These are phyloP conservation scores for Actinia equina DNA, from an alignment of 64 coral and sea anemone species.

Conservation along the genomic window DNA sequence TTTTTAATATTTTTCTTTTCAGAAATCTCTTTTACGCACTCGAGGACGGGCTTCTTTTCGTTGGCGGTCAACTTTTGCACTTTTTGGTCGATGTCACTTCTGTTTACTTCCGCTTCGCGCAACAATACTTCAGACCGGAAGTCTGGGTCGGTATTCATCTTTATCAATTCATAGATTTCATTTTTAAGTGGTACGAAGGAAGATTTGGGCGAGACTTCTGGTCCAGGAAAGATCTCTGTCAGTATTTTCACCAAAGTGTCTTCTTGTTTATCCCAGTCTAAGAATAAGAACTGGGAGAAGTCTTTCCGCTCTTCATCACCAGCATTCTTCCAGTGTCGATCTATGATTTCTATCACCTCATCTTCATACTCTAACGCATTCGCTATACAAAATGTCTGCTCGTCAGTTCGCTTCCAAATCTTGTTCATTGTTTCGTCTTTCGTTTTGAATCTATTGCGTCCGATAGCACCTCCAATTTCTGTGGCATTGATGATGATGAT, in stretches of 20 bases:
- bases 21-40: constrained; percentile 82
- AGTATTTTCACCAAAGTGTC: background rate
- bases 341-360: constrained; percentile 53
- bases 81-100: background rate
- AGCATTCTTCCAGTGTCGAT: constrained; percentile 6
- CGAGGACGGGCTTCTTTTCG: constrained; percentile 70
- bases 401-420: constrained; percentile 76
- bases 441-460: constrained; percentile 56
- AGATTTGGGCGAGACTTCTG: background rate
- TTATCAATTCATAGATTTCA: constrained; percentile 5
- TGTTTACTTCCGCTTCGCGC: constrained; percentile 20
- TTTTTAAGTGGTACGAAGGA: background rate
- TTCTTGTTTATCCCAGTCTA: constrained; percentile 28
- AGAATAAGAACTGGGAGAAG: background rate
- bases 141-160: constrained; percentile 22
- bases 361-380: constrained; percentile 40
- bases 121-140: constrained; percentile 49
- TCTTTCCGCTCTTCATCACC: background rate
- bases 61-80: constrained; percentile 56
- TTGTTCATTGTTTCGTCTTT: constrained; percentile 61
- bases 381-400: constrained; percentile 72
- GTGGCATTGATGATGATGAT: constrained; percentile 43
- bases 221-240: background rate
- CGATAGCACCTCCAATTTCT: constrained; percentile 85
- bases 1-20: constrained; percentile 26